Base-by-base conservation (phyloP, 2,888 invertebrate species). In the Neoscelio sp. region DNA sequence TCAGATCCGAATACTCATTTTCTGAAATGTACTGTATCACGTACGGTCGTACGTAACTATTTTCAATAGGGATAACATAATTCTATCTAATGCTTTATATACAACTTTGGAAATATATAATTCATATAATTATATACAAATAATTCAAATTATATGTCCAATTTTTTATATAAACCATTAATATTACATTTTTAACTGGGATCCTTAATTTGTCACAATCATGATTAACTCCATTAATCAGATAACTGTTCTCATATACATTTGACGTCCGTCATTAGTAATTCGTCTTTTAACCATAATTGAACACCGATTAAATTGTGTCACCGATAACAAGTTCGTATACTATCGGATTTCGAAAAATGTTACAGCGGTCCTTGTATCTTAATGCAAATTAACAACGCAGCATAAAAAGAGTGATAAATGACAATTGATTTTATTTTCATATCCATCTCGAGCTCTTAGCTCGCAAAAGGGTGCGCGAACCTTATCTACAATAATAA, bases 341-440 rank as follows among this genome's bases (percentile, higher is more conserved):
- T 42, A 68, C 40, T 54, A 75, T 46, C 54, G 23, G 5, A 28
- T 12, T 44, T 26, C 26, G 20, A 38, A 38, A 67, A 46, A 33
- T 33, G 30, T 67, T 67, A 35, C 42, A 26, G 33, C 10, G 12
- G 20, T 35, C 23, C 35, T 62, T 58, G 46, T 54, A 75, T 68
- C 75, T 68, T 33, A 77, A 70, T 62, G 68, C 30, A 70, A 50
- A 56, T 68, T 75, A 50, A 40, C 65, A 46, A 74, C 48, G 15
- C 65, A 48, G 48, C 52, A 40, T 10, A 17, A 56, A 74, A 74
- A 64, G 56, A 20, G 54, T 64, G 62, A 64, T 73, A 73, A 74
- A 74, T 58, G 48, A 50, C 30, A 58, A 46, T 23, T 46, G 73
- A 44, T 38, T 50, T 50, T 56, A 52, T 73, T 64, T 60, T 52